phyloP scores from a whole-genome alignment of 2,888 invertebrate genomes.

The Psylliodes chrysocephalus region DNA sequence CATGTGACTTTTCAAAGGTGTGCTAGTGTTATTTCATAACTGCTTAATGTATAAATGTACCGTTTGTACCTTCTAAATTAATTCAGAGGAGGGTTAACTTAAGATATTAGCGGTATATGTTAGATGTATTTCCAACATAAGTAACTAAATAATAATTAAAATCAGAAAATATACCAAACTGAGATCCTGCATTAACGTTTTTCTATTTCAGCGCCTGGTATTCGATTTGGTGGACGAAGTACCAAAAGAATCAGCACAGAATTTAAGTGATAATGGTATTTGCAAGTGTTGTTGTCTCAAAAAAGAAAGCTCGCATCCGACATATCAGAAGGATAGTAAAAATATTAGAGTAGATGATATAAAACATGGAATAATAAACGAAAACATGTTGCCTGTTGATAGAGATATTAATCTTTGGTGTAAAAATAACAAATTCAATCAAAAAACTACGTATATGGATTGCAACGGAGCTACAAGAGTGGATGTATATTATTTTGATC shows the following conservation, averaged over 20 bases:
- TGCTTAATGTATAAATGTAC: no score
- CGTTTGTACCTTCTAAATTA: no score
- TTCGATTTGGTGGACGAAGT: slow-evolving; percentile 59
- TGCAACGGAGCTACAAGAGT: slow-evolving; percentile 60
- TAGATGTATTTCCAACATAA: no score
- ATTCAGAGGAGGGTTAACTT: no score
- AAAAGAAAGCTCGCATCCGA: neutral
- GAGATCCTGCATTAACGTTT: no score
- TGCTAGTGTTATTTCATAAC: no score
- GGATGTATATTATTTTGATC: slow-evolving; percentile 76
- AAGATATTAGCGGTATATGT: no score
- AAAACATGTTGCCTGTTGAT: slow-evolving; percentile 1
- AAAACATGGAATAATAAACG: neutral
- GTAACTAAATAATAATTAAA: no score
- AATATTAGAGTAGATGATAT: neutral
- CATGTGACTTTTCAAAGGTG: no score
- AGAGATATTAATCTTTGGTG: neutral
- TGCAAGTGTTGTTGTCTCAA: neutral
- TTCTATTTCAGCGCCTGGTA: slow-evolving; percentile 56
- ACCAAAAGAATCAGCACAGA: neutral
- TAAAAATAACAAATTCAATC: slow-evolving; percentile 27
- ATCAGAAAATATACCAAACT: no score
- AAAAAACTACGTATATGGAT: slow-evolving; percentile 46
- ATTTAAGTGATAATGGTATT: neutral
- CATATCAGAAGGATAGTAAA: neutral